Percentiles rank a stretch among this genome's conserved stretches.
These are phyloP conservation scores for Nomia melanderi DNA, from an alignment of 1,140 invertebrate genomes.

Conservation along the genomic window DNA sequence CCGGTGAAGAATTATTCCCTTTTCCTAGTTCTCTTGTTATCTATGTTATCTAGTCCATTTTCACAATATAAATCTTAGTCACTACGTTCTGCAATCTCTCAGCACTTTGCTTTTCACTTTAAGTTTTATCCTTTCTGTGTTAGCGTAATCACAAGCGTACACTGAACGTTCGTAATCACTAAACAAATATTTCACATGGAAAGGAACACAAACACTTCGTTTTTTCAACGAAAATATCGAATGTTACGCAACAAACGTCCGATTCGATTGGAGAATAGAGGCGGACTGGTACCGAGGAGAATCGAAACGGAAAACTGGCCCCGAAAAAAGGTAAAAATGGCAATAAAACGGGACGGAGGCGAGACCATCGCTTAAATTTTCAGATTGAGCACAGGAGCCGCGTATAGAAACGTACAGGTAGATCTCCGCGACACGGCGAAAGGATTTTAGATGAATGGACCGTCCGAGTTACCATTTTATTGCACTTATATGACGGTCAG, in stretches of 20 bases:
- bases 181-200: neutral
- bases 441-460: constrained; percentile 57
- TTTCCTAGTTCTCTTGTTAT: too few relatives aligned
- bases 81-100: too few relatives aligned
- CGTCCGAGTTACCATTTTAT: constrained; percentile 54
- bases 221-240: neutral
- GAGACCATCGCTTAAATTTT: constrained; percentile 27
- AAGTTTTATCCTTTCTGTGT: too few relatives aligned
- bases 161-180: too few relatives aligned
- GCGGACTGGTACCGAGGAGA: constrained; percentile 20
- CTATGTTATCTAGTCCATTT: too few relatives aligned
- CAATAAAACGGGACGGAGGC: constrained; percentile 49
- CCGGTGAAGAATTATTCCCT: too few relatives aligned
- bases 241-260: neutral
- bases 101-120: too few relatives aligned
- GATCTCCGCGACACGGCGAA: constrained; percentile 37
- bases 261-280: constrained; percentile 15
- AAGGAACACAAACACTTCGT: too few relatives aligned
- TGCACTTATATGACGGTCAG: constrained; percentile 35
- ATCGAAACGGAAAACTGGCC: constrained; percentile 19
- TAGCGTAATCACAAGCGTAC: too few relatives aligned
- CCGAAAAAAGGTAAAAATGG: constrained; percentile 52
- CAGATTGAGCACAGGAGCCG: constrained; percentile 19
- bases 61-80: too few relatives aligned
- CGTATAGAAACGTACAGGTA: constrained; percentile 30